phyloP scores from a whole-genome alignment of 2,888 invertebrate genomes.

The Willowsia nigromaculata region DNA sequence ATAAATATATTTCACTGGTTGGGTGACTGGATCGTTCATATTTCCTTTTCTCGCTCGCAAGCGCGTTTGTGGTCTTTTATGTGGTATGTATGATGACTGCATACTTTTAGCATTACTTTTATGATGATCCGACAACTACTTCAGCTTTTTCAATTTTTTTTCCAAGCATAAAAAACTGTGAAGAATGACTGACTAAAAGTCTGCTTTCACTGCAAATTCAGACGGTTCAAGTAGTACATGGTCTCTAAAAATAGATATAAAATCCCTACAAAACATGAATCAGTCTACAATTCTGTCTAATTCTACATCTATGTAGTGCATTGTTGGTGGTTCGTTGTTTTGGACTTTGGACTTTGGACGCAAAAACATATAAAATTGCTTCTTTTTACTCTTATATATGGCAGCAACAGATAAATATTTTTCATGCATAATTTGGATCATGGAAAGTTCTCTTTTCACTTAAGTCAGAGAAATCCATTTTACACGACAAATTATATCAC shows the following conservation, averaged over 20 bases:
- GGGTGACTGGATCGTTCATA: background rate
- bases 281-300: background rate
- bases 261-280: background rate
- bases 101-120: background rate
- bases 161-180: background rate
- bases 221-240: background rate
- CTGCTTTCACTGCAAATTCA: background rate
- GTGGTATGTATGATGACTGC: background rate
- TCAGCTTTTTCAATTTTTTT: background rate
- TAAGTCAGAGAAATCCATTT: background rate
- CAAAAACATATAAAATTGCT: too few relatives aligned
- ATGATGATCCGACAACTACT: slow-evolving; percentile 2
- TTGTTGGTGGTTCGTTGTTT: background rate
- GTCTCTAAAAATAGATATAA: background rate
- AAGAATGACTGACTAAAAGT: background rate
- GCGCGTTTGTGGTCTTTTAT: background rate
- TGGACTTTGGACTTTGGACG: too few relatives aligned
- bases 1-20: background rate
- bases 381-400: background rate
- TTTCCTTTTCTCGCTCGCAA: background rate
- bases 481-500: slow-evolving; percentile 25
- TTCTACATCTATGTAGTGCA: background rate
- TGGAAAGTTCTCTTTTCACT: slow-evolving; percentile 20
- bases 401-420: slow-evolving; percentile 12
- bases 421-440: background rate